Conservation (phyloP, 2,797 vertebrate genomes). For the Anisognathus igniventris region DNA sequence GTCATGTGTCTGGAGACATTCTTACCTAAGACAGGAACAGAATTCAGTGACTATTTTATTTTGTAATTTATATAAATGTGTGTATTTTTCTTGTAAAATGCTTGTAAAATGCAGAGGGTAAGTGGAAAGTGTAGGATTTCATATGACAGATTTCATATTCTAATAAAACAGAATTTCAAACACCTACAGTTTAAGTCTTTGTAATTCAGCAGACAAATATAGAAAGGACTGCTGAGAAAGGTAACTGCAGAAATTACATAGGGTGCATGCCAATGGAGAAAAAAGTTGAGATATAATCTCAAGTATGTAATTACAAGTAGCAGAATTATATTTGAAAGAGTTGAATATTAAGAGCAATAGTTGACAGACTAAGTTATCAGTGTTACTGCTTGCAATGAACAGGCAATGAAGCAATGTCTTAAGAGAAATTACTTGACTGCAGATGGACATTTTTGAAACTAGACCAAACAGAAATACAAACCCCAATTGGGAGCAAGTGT, state of each 20-base stretch:
- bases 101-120: background rate
- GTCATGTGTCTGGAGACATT: background rate
- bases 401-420: background rate
- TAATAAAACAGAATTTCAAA: background rate
- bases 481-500: background rate
- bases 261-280: background rate
- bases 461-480: background rate
- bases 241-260: background rate
- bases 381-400: background rate
- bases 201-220: background rate
- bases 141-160: background rate
- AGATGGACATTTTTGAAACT: background rate
- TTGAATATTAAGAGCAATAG: background rate
- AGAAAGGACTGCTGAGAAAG: background rate
- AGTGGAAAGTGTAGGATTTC: background rate
- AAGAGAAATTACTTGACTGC: background rate
- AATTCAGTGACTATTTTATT: background rate
- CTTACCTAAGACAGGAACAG: background rate
- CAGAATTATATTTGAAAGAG: background rate
- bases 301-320: background rate
- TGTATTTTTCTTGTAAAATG: background rate
- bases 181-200: background rate
- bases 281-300: background rate
- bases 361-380: background rate
- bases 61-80: background rate